Evolutionary conservation across 2,888 invertebrate genomes (phyloP).

Genomic region (Lasioglossum vierecki): DNA sequence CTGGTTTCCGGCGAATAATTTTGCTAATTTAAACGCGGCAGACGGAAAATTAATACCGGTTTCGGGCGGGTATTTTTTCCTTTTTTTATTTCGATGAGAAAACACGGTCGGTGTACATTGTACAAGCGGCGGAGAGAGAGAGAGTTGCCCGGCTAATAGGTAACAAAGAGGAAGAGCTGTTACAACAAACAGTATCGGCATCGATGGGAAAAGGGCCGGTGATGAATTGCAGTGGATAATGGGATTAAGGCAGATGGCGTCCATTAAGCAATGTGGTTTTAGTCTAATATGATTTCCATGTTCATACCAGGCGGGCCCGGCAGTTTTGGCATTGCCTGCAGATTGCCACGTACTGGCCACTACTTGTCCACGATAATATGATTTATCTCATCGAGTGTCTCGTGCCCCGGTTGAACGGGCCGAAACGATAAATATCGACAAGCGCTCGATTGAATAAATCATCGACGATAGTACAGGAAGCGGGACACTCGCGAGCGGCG

Average conservation of each 20-base stretch:
- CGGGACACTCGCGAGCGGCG: conserved; percentile 33
- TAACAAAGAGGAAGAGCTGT: conserved; percentile 40
- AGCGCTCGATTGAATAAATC: conserved; percentile 72
- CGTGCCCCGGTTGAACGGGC: conserved; percentile 42
- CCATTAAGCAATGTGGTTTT: conserved; percentile 67
- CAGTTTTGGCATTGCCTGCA: conserved; percentile 65
- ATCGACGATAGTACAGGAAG: conserved; percentile 62
- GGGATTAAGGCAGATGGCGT: conserved; percentile 60
- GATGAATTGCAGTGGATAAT: conserved; percentile 57
- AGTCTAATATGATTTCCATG: conserved; percentile 70
- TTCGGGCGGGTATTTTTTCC: background rate
- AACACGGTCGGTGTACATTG: conserved; percentile 5
- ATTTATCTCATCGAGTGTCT: conserved; percentile 70
- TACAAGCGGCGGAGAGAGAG: background rate
- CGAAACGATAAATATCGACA: conserved; percentile 71
- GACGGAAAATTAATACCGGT: conserved; percentile 10
- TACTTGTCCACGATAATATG: conserved; percentile 74
- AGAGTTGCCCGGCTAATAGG: conserved; percentile 31
- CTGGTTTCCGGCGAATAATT: background rate
- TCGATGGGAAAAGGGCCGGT: conserved; percentile 36
- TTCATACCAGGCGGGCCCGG: conserved; percentile 40
- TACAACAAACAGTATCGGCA: conserved; percentile 48
- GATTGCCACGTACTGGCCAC: conserved; percentile 68
- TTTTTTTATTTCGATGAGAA: background rate
- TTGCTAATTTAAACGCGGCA: conserved; percentile 3